Evolutionary conservation across 2,113 vertebrate species (phyloP), one percentile per base, ranked within the genome.

Genomic region (Oryzias javanicus): DNA sequence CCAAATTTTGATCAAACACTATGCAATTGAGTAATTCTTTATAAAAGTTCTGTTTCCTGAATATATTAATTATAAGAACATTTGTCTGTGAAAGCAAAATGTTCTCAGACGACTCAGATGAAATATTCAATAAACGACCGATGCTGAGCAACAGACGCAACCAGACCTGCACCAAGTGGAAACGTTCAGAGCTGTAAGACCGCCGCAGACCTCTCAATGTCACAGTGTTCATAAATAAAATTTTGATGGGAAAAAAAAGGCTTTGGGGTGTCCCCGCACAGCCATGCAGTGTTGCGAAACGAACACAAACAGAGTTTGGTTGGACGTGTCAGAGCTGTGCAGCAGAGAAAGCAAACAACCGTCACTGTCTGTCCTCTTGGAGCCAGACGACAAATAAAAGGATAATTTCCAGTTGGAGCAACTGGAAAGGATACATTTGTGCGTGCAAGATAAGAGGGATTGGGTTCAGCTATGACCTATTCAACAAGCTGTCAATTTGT

Each of bases 61-160:
- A 65, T 62, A 67, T 72, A 55, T 84, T 78, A 84, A 80, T 84
- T 84, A 80, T n/a, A n/a, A n/a, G n/a, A n/a, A n/a, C n/a, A 72
- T 64, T 76, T 49, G 55, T 68, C 72, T 79, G 72, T 74, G 71
- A 67, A 72, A 41, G 41, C 66, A 53, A 81, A 76, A 59, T 24
- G 13, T 63, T 77, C 74, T 70, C 67, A 67, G 64, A 78, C 64
- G 69, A 76, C 79, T 50, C 71, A 71, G 72, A 78, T 79, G 69
- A 77, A 76, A 72, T 53, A 70, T 74, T 78, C 78, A 87, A 86
- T 76, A 81, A 76, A 74, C 71, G 60, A 49, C 57, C 3, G 75
- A 81, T 82, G 78, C 81, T 56, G 50, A 60, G 80, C 78, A 81
- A 80, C 88, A 73, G 71, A 81, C 70, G 60, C 55, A 75, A 80